A percentile compares a stretch with the other conserved stretches of the same genome.
Evolutionary conservation across 1,140 invertebrate species (phyloP).

Genomic region (Spodoptera litura): DNA sequence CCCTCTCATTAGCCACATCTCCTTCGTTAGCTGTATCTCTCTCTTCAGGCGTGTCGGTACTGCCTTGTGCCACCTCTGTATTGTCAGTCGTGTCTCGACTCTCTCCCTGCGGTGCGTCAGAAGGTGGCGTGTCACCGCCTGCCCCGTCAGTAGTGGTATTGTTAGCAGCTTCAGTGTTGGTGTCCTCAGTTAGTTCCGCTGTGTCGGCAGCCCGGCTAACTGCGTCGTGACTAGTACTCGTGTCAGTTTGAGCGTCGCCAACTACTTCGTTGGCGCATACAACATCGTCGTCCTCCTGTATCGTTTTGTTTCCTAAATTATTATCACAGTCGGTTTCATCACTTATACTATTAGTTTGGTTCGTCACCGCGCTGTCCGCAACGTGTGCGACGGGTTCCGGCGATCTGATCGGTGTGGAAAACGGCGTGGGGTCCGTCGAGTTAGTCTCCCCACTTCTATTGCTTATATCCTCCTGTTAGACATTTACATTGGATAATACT

Average conservation of each 20-base stretch:
- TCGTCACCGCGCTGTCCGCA: slow-evolving; percentile 7
- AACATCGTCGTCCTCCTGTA: slow-evolving; percentile 73
- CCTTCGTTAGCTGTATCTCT: not conserved
- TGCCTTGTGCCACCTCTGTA: too few species aligned
- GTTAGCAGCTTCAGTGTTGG: not conserved
- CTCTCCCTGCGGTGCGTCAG: not conserved
- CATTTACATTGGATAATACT: slow-evolving; percentile 62
- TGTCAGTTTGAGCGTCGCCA: slow-evolving; percentile 54
- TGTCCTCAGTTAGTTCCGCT: not conserved
- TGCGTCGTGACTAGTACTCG: slow-evolving; percentile 70
- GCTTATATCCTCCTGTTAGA: slow-evolving; percentile 80
- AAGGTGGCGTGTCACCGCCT: not conserved
- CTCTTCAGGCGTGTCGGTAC: not conserved
- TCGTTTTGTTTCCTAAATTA: slow-evolving; percentile 74
- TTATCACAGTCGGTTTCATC: slow-evolving; percentile 81
- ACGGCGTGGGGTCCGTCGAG: slow-evolving; percentile 72
- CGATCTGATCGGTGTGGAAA: slow-evolving; percentile 68
- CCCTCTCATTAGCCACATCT: slow-evolving; percentile 16
- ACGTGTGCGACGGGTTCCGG: slow-evolving; percentile 66
- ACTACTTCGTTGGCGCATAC: slow-evolving; percentile 70
- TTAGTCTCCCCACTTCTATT: slow-evolving; percentile 72
- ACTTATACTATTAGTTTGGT: slow-evolving; percentile 69
- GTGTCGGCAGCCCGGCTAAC: not conserved
- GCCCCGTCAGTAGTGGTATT: slow-evolving; percentile 13
- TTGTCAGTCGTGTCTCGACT: slow-evolving; percentile 2